Conservation (phyloP, 30 jellyfish, hydroid and myxozoan genomes). For the Mastigias papua region DNA sequence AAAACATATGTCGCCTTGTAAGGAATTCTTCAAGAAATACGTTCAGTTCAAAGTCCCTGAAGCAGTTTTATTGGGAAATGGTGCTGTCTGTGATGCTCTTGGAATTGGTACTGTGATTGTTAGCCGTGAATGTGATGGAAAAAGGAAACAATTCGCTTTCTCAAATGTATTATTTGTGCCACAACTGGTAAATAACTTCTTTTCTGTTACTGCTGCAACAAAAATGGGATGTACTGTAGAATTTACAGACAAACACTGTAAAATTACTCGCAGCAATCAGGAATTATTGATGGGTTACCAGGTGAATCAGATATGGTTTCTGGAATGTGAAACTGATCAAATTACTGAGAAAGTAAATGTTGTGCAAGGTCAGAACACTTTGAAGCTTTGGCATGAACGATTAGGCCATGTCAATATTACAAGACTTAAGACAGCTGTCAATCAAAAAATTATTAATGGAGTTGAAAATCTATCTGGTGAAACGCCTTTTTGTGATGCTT, state of each 20-base stretch:
- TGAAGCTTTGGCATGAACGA: constrained; percentile 41
- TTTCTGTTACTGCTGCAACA: constrained; percentile 46
- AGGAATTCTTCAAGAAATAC: constrained; percentile 10
- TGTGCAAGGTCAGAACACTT: constrained; percentile 25
- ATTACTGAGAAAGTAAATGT: constrained; percentile 25
- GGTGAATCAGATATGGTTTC: constrained; percentile 36
- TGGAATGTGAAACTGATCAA: constrained; percentile 19
- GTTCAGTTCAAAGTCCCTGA: constrained; percentile 31
- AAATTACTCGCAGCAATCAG: not conserved
- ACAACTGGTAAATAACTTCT: constrained; percentile 20
- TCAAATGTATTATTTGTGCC: constrained; percentile 41
- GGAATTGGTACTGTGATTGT: constrained; percentile 45
- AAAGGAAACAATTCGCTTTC: constrained; percentile 7
- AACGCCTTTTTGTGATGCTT: constrained; percentile 31
- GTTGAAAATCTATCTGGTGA: constrained; percentile 24
- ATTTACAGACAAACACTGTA: constrained; percentile 1
- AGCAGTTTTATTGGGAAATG: constrained; percentile 55
- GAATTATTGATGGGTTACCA: constrained; percentile 35
- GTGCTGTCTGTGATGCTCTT: constrained; percentile 48
- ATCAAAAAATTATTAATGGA: constrained; percentile 1
- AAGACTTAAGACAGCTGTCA: constrained; percentile 17
- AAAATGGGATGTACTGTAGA: constrained; percentile 25
- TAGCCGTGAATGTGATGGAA: not conserved
- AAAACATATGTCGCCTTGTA: constrained; percentile 31
- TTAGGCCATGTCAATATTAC: constrained; percentile 32